These are phyloP conservation scores for Crenuchus spilurus DNA, from an alignment of 2,797 vertebrate genomes.

Conservation along the genomic window DNA sequence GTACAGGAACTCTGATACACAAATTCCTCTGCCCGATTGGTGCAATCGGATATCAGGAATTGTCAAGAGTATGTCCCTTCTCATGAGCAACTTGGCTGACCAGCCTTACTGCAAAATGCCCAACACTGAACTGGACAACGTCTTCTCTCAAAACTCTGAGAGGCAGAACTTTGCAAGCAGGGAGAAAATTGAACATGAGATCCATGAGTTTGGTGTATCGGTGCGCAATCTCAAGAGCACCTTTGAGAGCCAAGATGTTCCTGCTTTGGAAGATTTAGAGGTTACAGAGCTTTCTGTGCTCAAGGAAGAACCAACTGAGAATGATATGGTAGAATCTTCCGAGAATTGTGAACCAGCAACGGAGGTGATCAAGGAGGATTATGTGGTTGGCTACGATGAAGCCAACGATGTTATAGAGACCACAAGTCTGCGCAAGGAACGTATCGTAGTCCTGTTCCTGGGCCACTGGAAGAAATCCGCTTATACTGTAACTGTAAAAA, in stretches of 20 bases:
- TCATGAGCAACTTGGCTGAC: constrained; percentile 83
- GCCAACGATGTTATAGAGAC: constrained; percentile 68
- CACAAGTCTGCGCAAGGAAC: constrained; percentile 87
- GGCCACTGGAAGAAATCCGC: constrained; percentile 94
- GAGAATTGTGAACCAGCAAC: constrained; percentile 38
- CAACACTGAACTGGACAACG: constrained; percentile 77
- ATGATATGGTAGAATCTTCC: constrained; percentile 22
- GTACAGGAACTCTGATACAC: constrained; percentile 75
- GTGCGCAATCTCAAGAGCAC: constrained; percentile 86
- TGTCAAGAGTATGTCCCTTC: constrained; percentile 88
- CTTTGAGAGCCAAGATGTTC: constrained; percentile 80
- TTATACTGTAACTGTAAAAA: constrained; percentile 74
- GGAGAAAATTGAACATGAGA: constrained; percentile 83
- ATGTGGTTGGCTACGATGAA: constrained; percentile 78
- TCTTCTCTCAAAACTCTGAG: constrained; percentile 76
- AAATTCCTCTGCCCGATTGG: constrained; percentile 84
- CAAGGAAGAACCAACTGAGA: constrained; percentile 10
- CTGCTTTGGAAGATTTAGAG: constrained; percentile 44
- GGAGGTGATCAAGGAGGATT: constrained; percentile 76
- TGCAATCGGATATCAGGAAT: constrained; percentile 87
- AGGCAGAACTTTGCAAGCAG: constrained; percentile 69
- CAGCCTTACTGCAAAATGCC: constrained; percentile 80
- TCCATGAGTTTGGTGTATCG: constrained; percentile 89
- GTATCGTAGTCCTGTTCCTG: constrained; percentile 90
- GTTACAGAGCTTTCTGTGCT: constrained; percentile 26